Base-by-base conservation (phyloP, 2,113 vertebrate species). In the Harpagus bidentatus region DNA sequence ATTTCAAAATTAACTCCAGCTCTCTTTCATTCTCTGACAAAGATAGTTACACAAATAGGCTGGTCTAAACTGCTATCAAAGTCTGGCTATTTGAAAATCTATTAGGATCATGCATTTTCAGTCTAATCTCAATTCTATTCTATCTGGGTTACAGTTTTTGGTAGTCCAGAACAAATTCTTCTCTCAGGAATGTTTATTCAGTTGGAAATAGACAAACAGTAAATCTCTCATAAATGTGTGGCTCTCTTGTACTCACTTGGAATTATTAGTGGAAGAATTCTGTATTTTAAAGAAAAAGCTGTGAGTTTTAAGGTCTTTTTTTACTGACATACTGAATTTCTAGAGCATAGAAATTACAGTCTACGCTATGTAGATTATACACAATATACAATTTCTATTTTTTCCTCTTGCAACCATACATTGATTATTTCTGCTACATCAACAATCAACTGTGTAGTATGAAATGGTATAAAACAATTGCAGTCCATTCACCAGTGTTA, bases 371-470 rank as follows among this genome's bases (percentile, higher is more conserved):
- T 36, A 62, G 45, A 40, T 56, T 87, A 32, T 34, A 25, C 3
- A 56, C 8, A 29, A 78, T 70, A 63, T 7, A 18, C 8, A 83
- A 79, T 3, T 61, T 79, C 15, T 42, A 2, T 26, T 40, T 83
- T 67, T 77, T 43, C 16, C 13, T 84, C 42, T 82, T 66, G 36
- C 7, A 77, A 43, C 32, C 17, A 6, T 50, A 50, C 38, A 13
- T 77, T 86, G 25, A 36, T 76, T 72, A 31, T 58, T 86, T 88
- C 25, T 55, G 25, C 47, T 85, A 15, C 4, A 59, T 13, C 6
- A 53, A 14, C 0, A 0, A 65, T 43, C 31, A 63, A 16, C 59
- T 40, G 3, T 23, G 18, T 31, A 21, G 10, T 43, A 29, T 70
- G 36, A 43, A 86, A 42, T 10, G 9, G 4, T 31, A 9, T 48